A percentile compares a stretch with the other conserved stretches of the same genome.
These are phyloP conservation scores for Passer domesticus DNA, from an alignment of 2,113 vertebrate species.

Conservation along the genomic window DNA sequence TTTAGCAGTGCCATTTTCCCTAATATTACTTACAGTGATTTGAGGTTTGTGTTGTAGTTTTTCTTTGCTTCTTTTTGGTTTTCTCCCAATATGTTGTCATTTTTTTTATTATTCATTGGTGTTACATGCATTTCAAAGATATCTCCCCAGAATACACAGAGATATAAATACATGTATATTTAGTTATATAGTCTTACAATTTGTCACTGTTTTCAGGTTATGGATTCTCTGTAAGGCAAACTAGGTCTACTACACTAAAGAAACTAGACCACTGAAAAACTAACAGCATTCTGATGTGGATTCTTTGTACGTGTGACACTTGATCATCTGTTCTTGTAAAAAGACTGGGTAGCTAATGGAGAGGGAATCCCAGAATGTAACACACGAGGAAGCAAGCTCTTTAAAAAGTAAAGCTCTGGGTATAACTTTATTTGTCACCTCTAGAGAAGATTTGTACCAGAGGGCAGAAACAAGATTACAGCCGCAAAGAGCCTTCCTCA, in stretches of 20 bases:
- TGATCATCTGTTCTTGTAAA: not conserved
- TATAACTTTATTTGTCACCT: not conserved
- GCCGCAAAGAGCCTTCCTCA: not conserved
- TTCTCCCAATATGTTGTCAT: not conserved
- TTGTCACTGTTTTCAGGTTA: not conserved
- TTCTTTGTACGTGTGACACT: fast-evolving
- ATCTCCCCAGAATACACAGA: not conserved
- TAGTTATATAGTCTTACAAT: not conserved
- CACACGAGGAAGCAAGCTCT: not conserved
- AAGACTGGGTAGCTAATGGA: not conserved
- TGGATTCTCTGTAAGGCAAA: not conserved
- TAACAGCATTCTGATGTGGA: not conserved
- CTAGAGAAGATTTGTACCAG: not conserved
- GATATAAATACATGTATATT: not conserved
- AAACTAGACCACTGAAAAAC: not conserved
- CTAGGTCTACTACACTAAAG: not conserved
- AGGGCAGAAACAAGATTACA: not conserved
- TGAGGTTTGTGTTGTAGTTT: not conserved
- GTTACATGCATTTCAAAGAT: not conserved
- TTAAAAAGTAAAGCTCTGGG: not conserved
- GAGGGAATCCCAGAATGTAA: not conserved
- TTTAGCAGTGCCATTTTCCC: not conserved
- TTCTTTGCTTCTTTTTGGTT: not conserved
- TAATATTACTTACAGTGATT: not conserved
- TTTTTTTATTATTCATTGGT: not conserved